phyloP scores from a whole-genome alignment of 2,797 vertebrate genomes.

The Perodicticus potto region DNA sequence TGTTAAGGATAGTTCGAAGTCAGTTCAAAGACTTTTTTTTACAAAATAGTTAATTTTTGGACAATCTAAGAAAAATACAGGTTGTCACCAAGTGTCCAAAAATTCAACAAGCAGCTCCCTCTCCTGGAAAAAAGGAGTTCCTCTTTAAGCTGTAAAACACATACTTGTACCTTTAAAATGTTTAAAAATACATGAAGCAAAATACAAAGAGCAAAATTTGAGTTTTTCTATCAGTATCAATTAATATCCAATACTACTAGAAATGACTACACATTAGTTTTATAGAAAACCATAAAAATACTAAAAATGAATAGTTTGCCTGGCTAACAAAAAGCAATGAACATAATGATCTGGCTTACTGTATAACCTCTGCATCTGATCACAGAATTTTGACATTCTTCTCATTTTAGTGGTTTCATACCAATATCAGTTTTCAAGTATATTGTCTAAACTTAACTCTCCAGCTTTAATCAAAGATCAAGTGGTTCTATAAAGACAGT shows the following conservation, averaged over 20 bases:
- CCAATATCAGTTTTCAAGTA: background rate
- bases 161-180: background rate
- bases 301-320: background rate
- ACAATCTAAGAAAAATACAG: conserved; percentile 61
- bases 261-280: background rate
- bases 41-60: conserved; percentile 26
- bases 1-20: conserved; percentile 20
- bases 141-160: conserved; percentile 39
- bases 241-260: background rate
- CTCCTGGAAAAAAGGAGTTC: conserved; percentile 63
- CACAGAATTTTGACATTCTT: conserved; percentile 7
- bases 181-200: conserved; percentile 30
- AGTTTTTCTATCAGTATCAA: conserved; percentile 11
- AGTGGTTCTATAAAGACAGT: background rate
- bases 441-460: conserved; percentile 8
- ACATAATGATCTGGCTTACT: background rate
- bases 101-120: conserved; percentile 79
- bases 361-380: background rate
- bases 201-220: background rate
- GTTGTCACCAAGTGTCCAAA: conserved; percentile 44
- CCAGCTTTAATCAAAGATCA: conserved; percentile 28
- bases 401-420: conserved; percentile 15
- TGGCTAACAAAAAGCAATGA: conserved; percentile 11
- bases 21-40: background rate
- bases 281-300: background rate